These are phyloP conservation scores for Chloroceryle aenea DNA, from an alignment of 2,113 vertebrate species.

Conservation along the genomic window DNA sequence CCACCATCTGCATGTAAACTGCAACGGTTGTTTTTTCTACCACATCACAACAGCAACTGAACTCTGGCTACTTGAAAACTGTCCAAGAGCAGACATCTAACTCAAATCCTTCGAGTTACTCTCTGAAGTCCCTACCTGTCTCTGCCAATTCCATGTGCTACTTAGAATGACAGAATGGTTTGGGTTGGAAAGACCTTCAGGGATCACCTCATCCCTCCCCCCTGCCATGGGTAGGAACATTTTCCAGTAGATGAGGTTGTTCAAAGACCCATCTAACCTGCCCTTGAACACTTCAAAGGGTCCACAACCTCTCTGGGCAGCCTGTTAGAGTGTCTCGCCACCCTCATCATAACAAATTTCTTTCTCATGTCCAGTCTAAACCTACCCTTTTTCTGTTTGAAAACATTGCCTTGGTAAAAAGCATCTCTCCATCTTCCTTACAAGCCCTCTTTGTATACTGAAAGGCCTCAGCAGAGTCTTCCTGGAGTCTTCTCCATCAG, in stretches of 20 bases:
- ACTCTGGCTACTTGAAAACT: not conserved
- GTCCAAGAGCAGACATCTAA: not conserved
- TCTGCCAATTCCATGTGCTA: fast-evolving
- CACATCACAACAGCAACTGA: not conserved
- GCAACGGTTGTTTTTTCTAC: not conserved
- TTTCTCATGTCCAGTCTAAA: not conserved
- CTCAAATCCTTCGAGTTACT: not conserved
- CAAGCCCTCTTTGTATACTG: not conserved
- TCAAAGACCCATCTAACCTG: not conserved
- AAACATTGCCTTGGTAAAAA: not conserved
- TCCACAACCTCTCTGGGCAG: not conserved
- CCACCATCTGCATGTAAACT: not conserved
- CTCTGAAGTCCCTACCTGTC: not conserved
- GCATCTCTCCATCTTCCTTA: not conserved
- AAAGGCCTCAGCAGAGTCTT: not conserved
- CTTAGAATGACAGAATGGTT: not conserved
- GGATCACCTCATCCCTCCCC: not conserved
- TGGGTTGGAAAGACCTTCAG: not conserved
- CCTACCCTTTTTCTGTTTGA: not conserved
- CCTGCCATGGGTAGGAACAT: not conserved
- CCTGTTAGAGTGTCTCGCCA: not conserved
- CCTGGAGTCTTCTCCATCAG: not conserved
- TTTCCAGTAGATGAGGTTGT: not conserved
- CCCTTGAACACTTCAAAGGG: not conserved
- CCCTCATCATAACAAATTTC: not conserved